Conservation (phyloP, 2,888 invertebrate species). For the Aelia acuminata region DNA sequence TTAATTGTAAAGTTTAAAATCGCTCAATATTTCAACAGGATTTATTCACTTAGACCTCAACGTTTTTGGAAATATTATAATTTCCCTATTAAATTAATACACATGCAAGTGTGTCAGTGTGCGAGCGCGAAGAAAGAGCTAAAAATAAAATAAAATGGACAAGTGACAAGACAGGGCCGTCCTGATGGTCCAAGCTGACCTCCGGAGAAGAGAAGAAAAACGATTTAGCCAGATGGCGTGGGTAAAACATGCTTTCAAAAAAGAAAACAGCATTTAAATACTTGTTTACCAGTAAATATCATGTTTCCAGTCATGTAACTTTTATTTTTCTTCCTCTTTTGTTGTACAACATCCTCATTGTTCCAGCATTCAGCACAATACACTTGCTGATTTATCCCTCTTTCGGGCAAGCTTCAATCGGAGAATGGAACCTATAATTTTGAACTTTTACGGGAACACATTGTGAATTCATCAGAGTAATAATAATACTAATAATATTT, state of each 20-base stretch:
- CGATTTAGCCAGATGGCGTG: conserved; percentile 16
- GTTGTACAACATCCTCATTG: neutral
- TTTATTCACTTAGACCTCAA: too few relatives aligned
- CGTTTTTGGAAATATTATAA: too few relatives aligned
- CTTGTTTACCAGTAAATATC: conserved; percentile 50
- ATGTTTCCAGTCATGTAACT: conserved; percentile 28
- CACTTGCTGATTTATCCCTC: neutral
- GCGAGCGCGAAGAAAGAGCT: neutral
- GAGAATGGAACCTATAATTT: neutral
- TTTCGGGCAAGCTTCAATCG: neutral
- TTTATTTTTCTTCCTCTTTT: conserved; percentile 40
- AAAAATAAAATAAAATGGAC: neutral
- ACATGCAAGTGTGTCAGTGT: neutral
- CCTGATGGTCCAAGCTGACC: neutral
- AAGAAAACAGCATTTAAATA: conserved; percentile 39
- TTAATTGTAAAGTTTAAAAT: too few relatives aligned
- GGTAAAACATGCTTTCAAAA: conserved; percentile 46
- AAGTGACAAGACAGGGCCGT: neutral
- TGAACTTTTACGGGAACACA: too few relatives aligned
- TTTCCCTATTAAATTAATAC: too few relatives aligned
- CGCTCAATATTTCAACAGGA: too few relatives aligned
- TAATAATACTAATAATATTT: too few relatives aligned
- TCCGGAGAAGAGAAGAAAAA: conserved; percentile 6
- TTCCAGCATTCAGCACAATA: neutral
- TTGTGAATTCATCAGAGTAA: too few relatives aligned